Base-by-base conservation (phyloP, 2,888 invertebrate genomes). In the Stenolophus ochropezus region DNA sequence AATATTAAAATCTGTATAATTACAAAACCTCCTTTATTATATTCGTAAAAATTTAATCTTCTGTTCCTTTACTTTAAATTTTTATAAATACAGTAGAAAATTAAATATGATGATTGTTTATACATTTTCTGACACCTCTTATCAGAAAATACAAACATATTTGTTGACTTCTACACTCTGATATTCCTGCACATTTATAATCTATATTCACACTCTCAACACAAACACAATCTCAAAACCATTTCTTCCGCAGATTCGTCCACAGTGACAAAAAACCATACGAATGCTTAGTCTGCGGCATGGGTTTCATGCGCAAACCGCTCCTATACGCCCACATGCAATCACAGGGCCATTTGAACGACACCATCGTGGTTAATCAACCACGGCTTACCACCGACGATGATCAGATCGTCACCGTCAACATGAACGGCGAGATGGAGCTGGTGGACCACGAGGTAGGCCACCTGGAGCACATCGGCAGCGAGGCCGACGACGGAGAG, bases 261-360 rank as follows among this genome's bases (percentile, higher is more conserved):
- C 96, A 96, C 89, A 95, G 95, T 86, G 94, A 96, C 87, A 95
- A 96, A 87, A 96, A 96, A 85, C 96, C 96, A 0, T 96, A 96
- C 88, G 96, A 96, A 88, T 96, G 96, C 86, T 89, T 94, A 82
- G 93, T 94, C 4, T 96, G 96, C 86, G 95, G 95, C 2, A 92
- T 93, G 84, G 96, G 96, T 0, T 96, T 94, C 86, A 96, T 96
- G 96, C 90, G 96, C 6, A 96, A 96, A 86, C 95, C 95, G 1
- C 90, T 94, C 81, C 91, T 96, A 0, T 93, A 94, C 86, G 91
- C 93, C 51, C 96, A 96, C 86, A 95, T 96, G 94, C 93, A 94
- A 87, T 88, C 91, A 2, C 92, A 91, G 91, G 94, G 94, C 0
- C 96, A 96, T 87, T 87, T 94, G 47, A 95, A 95, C 77, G 95